Base-by-base conservation (phyloP, 2,888 invertebrate genomes). In the Atrina japonica region DNA sequence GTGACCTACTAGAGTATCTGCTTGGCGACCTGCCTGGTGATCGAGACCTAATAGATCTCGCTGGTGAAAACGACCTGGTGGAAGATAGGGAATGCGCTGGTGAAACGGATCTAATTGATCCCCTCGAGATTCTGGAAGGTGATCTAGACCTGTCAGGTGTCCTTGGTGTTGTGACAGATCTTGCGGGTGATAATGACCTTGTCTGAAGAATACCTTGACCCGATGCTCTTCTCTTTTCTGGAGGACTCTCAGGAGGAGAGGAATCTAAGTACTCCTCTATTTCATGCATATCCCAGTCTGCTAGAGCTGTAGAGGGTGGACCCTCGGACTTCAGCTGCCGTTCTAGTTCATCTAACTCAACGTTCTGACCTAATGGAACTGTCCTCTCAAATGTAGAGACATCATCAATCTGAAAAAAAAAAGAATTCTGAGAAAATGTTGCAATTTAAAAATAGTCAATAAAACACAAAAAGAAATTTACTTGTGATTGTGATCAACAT, bases 241-340 rank as follows among this genome's bases (percentile, higher is more conserved):
- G 83, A 0, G 86, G 85, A 67, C 85, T 84, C 18, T 84, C 80
- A 16, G 85, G 84, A 7, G 84, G 85, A 23, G 83, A 83, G 27
- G 77, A 50, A 43, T 82, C 81, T n/a, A 84, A 67, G 66, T 80
- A 83, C 7, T 77, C 77, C 66, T 86, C 83, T 23, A 83, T 76
- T 30, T 85, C 82, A 45, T 71, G 66, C 69, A 81, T 78, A 58
- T 82, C 78, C 78, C 79, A 79, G 60, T 78, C 71, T 2, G 73
- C 23, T 14, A 74, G 49, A 18, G 70, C 64, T 16, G 75, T 67
- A 23, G 76, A 72, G 5, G 64, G 73, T n/a, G 77, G 75, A 35
- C 56, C 71, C 2, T 71, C 70, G 40, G 75, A 64, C 53, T 79
- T 71, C 18, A 81, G 55, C 64, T 81, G 78, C 14, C 73, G 68